Evolutionary conservation across 35 echinoderm and acorn worm species (phyloP), one percentile per base, ranked within the genome.

Genomic region (Lytechinus pictus): DNA sequence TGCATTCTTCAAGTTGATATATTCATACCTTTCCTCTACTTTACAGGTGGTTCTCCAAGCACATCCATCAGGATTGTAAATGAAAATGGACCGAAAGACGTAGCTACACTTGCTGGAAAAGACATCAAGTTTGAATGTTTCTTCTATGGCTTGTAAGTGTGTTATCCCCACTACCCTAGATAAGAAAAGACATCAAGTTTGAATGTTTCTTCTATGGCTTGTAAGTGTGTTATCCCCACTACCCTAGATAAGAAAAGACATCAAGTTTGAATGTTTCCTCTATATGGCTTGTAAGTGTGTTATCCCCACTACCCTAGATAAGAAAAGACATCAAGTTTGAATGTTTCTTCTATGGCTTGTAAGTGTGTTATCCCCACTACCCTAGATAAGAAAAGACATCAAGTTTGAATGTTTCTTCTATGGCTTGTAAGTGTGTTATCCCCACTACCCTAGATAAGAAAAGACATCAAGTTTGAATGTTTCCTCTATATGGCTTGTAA

Each of bases 381-480:
- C n/a, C n/a, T n/a, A n/a, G n/a, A n/a, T n/a, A n/a, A n/a, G 92
- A 93, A 54, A 93, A 54, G n/a, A 28, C 52, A 24, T 93, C 54
- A 93, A 11, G 28, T 93, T 93, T 54, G 92, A 93, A 54, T 93
- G 92, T n/a, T 93, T 93, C 92, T 93, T 93, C 92, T 93, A 24
- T 93, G 92, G 92, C 13, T 10, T 11, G 92, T 93, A 93, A 93
- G 66, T 79, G n/a, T 79, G 19, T 7, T 7, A 79, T 79, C 66
- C 66, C 19, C 66, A 79, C n/a, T n/a, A n/a, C n/a, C n/a, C n/a
- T n/a, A n/a, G n/a, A n/a, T n/a, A n/a, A n/a, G 92, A 93, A 54
- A 93, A 54, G n/a, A 28, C 52, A 24, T 93, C 54, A 93, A 11
- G 28, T 93, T 93, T 54, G 92, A 93, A 54, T 93, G 92, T n/a